Evolutionary conservation across 2,113 vertebrate genomes (phyloP).

Genomic region (Scomber scombrus): DNA sequence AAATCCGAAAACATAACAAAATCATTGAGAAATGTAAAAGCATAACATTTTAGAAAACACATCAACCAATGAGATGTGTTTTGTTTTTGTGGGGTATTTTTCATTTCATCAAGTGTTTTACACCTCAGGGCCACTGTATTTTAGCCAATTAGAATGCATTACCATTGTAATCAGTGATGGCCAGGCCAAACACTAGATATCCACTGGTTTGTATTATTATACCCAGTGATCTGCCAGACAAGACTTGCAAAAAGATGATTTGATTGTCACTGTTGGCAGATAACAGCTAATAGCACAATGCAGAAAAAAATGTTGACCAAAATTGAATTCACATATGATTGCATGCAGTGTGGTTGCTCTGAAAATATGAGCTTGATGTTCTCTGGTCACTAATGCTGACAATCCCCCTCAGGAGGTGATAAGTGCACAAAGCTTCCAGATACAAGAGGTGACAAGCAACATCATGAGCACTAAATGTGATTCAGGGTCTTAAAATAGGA

Average conservation of each 20-base stretch:
- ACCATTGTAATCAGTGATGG: neutral
- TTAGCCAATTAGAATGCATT: neutral
- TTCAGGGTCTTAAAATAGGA: slow-evolving; percentile 32
- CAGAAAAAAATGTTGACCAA: neutral
- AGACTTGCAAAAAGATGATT: neutral
- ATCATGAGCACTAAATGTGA: slow-evolving; percentile 44
- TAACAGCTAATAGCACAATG: neutral
- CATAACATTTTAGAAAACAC: no score
- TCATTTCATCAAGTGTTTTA: no score
- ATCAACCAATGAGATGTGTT: no score
- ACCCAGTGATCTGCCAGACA: neutral
- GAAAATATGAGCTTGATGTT: neutral
- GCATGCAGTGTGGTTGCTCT: neutral
- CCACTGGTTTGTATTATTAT: slow-evolving; percentile 2
- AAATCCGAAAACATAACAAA: no score
- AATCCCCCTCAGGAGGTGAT: slow-evolving; percentile 37
- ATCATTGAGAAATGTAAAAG: no score
- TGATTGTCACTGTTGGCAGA: neutral
- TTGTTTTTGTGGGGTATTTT: no score
- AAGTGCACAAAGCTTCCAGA: slow-evolving; percentile 35
- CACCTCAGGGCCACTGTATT: no score
- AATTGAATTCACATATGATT: slow-evolving; percentile 2
- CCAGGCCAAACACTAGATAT: neutral
- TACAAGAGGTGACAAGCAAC: slow-evolving; percentile 29
- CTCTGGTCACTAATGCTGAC: slow-evolving; percentile 13